Base-by-base conservation (phyloP, 2,888 invertebrate genomes). In the Chirona hameri region DNA sequence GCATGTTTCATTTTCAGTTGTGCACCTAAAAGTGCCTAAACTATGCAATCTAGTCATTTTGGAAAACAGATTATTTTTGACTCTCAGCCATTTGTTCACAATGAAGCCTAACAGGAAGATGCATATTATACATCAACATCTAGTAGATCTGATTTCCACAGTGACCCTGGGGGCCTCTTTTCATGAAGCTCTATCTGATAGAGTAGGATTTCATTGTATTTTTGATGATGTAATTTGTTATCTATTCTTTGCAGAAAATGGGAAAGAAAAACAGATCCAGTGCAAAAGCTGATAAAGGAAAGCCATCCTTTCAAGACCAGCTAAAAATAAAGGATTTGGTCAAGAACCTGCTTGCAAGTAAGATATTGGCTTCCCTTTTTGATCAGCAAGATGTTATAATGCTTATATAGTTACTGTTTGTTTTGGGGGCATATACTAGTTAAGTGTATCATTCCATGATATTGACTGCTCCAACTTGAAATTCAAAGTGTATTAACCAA, bases 221-320 rank as follows among this genome's bases (percentile, higher is more conserved):
- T 39, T 39, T 39, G 39, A 39, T 7, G 7, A 39, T 39, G 2
- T 39, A 7, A 39, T 39, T 39, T 39, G 39, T 39, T 39, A 39
- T 39, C 39, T 39, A 39, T 52, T 52, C 52, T 12, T 52, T 52
- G 52, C 52, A 52, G 52, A 72, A 46, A 9, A 76, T 76, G 76
- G 76, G 76, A 12, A 76, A 76, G 76, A 76, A 76, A 21, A 76
- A 76, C 18, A 76, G 46, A 46, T 39, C 76, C 4, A 72, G 18
- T 46, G 21, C 76, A 24, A 76, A 76, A 46, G 18, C 76, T 24
- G 76, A 76, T 15, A 76, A 76, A 24, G 39, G 39, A 46, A 76
- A 57, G 46, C 69, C 60, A 60, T 52, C 39, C 80, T 82, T 46
- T 60, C 65, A 82, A 57, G 24, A 27, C 21, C n/a, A 83, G 31